Evolutionary conservation across 1,140 invertebrate species (phyloP).

Genomic region (Spodoptera litura): DNA sequence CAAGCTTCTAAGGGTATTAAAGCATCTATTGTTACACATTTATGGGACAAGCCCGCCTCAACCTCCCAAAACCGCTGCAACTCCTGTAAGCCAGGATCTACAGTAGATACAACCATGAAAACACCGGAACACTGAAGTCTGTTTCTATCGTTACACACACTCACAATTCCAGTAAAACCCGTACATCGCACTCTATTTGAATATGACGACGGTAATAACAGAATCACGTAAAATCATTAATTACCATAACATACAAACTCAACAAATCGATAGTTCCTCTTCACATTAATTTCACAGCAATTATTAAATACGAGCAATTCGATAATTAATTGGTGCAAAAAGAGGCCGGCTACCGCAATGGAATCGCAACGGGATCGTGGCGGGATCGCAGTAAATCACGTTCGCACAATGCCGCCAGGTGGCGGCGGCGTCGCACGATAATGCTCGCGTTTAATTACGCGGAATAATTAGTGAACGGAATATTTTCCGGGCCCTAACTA

Average conservation of each 20-base stretch:
- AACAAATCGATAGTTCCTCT: constrained; percentile 64
- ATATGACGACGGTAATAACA: not conserved
- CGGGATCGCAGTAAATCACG: constrained; percentile 83
- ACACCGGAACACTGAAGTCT: no score
- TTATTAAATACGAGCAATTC: constrained; percentile 82
- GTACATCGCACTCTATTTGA: not conserved
- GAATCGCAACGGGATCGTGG: constrained; percentile 78
- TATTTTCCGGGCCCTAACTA: constrained; percentile 85
- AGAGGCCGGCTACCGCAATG: constrained; percentile 75
- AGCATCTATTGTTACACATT: no score
- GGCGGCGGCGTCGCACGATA: constrained; percentile 81
- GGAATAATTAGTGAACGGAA: constrained; percentile 86
- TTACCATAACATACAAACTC: constrained; percentile 50
- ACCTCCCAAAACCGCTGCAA: no score
- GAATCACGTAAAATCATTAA: constrained; percentile 20
- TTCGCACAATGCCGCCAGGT: constrained; percentile 82
- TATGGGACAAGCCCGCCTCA: no score
- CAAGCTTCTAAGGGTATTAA: no score
- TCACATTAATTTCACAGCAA: constrained; percentile 81
- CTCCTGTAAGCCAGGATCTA: no score
- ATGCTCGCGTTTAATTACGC: constrained; percentile 85
- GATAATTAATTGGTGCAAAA: constrained; percentile 85
- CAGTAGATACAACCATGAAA: no score
- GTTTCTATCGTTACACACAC: no score
- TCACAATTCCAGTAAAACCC: not conserved